These are phyloP conservation scores for Polyploca ridens DNA, from an alignment of 2,888 invertebrate species.

Conservation along the genomic window DNA sequence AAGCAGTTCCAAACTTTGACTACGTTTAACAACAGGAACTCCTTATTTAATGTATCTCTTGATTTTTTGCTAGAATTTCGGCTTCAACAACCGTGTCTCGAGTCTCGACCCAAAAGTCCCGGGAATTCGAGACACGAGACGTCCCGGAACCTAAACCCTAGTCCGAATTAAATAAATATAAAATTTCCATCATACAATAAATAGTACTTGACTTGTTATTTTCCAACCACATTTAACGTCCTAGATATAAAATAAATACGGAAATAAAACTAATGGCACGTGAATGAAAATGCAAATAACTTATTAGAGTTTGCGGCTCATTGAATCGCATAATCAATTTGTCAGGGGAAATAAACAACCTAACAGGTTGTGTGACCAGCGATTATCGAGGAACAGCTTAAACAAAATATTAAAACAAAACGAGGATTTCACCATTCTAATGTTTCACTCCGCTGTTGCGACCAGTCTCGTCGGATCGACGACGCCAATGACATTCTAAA, in stretches of 20 bases:
- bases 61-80: no score
- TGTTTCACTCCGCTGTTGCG: background rate
- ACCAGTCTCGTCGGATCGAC: no score
- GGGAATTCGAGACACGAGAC: no score
- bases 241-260: background rate
- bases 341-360: conserved; percentile 27
- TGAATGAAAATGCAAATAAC: conserved; percentile 32
- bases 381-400: conserved; percentile 10
- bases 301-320: conserved; percentile 41
- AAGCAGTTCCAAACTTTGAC: no score
- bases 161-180: no score
- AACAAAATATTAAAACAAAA: conserved; percentile 8
- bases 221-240: background rate
- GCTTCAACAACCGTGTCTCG: no score
- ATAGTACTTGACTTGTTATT: background rate
- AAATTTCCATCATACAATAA: no score
- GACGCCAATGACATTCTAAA: background rate
- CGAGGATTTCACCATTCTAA: background rate
- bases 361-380: background rate
- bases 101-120: no score
- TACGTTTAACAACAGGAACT: no score
- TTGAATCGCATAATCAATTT: conserved; percentile 44
- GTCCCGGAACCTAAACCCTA: no score
- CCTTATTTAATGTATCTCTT: no score
- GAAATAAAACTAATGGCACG: conserved; percentile 14